Base-by-base conservation (phyloP, 2,888 invertebrate genomes). In the Pollenia angustigena region DNA sequence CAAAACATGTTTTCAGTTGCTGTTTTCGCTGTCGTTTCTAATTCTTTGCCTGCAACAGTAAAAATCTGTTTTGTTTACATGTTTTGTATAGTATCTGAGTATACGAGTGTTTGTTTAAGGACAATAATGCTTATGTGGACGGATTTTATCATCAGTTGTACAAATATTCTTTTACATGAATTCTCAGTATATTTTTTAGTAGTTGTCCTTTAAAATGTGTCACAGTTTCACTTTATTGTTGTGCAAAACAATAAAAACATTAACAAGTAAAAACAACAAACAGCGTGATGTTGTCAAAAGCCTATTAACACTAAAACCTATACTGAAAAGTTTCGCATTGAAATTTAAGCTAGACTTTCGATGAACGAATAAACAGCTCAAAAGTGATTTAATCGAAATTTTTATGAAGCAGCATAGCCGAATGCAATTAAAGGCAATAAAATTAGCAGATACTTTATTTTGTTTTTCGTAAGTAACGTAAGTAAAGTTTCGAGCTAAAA, bases 1-100 rank as follows among this genome's bases (percentile, higher is more conserved):
- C 74, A 85, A 40, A 69, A 83, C 62, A 74, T 60, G 60, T 79
- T 68, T 18, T 50, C 54, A 60, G 23, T 62, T 75, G 64, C 16
- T 60, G 23, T 52, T 54, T 52, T 46, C 16, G 23, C 18, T 78
- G 8, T 66, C 58, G 54, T 66, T 66, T 32, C n/a, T 32, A 32
- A 3, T 58, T 50, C 18, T 14, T 23, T 32, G 58, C 32, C 44
- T 23, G 44, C 54, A 48, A 68, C 66, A 78, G 40, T 48, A 78
- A 46, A 68, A 78, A 78, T 78, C 78, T 68, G 68, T 58, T 78
- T 66, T 66, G 54, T n/a, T 75, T 23, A 54, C 44, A 23, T 23
- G 23, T 50, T 40, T 44, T 54, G 44, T 11, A 44, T 7, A 8
- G 23, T 11, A 14, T 18, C 7, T 14, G 16, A 32, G 16, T 50